Percentiles rank a stretch among this genome's conserved stretches.
These are phyloP conservation scores for Lepidothrix coronata DNA, from an alignment of 2,113 vertebrate species.

Conservation along the genomic window DNA sequence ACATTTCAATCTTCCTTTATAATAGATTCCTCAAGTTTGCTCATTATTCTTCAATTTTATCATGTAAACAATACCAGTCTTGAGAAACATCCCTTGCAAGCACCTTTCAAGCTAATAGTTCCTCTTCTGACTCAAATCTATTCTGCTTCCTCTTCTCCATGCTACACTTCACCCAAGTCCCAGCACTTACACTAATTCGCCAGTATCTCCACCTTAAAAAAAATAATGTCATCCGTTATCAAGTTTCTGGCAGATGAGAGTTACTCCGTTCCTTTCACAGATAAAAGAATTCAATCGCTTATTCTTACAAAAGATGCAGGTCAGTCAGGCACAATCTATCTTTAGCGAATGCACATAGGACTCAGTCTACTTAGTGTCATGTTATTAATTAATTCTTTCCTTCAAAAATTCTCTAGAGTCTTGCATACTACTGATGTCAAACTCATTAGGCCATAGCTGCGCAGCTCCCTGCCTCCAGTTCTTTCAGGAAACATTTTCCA, in stretches of 20 bases:
- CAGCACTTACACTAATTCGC: not conserved
- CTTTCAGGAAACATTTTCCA: not conserved
- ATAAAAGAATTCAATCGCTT: not conserved
- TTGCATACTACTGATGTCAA: not conserved
- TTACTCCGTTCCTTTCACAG: not conserved
- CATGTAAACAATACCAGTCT: not conserved
- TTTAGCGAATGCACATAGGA: not conserved
- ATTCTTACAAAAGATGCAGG: not conserved
- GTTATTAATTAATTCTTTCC: conserved; percentile 41
- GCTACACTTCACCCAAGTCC: not conserved
- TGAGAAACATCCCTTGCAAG: not conserved
- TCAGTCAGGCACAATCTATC: not conserved
- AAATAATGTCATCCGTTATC: accelerated
- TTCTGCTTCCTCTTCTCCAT: not conserved
- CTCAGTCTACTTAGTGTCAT: not conserved
- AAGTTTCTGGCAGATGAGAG: not conserved
- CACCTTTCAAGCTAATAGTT: not conserved
- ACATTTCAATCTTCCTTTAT: not conserved
- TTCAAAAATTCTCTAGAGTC: not conserved
- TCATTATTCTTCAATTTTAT: not conserved
- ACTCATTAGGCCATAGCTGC: not conserved
- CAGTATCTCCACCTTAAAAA: not conserved
- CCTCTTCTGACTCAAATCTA: not conserved
- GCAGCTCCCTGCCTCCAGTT: not conserved
- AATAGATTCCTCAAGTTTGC: not conserved